Evolutionary conservation across 2,113 vertebrate species (phyloP).

Genomic region (Catharus minimus): DNA sequence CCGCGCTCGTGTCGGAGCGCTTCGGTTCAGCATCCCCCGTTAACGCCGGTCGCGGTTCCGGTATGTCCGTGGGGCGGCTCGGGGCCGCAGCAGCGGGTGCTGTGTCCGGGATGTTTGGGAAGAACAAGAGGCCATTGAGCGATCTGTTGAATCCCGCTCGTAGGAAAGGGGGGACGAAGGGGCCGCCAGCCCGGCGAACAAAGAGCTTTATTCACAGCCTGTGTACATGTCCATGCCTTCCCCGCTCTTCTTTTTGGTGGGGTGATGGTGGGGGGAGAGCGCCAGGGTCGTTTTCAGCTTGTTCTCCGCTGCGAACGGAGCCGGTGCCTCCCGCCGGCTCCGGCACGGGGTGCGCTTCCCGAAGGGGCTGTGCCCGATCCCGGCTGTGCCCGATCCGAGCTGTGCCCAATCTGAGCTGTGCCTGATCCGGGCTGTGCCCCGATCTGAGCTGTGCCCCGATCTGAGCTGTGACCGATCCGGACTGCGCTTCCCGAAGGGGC

Average conservation of each 20-base stretch:
- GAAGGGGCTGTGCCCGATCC: background rate
- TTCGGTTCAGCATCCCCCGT: slow-evolving; percentile 55
- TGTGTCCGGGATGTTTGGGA: slow-evolving; percentile 63
- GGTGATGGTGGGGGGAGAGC: background rate
- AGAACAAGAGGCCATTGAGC: slow-evolving; percentile 78
- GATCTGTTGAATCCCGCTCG: slow-evolving; percentile 64
- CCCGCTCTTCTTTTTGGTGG: slow-evolving; percentile 42
- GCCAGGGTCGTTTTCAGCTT: background rate
- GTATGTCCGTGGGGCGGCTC: slow-evolving; percentile 64
- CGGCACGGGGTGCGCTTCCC: background rate
- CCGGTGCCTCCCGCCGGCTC: background rate
- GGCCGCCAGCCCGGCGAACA: slow-evolving; percentile 72
- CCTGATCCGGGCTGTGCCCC: too few species aligned
- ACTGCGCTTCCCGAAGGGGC: too few species aligned
- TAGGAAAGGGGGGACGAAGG: slow-evolving; percentile 60
- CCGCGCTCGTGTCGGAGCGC: slow-evolving; percentile 44
- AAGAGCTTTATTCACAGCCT: slow-evolving; percentile 77
- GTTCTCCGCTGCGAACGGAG: background rate
- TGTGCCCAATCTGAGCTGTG: too few species aligned
- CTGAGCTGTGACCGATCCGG: too few species aligned
- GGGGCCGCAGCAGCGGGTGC: slow-evolving; percentile 59
- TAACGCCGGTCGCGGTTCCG: slow-evolving; percentile 61
- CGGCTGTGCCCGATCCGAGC: background rate
- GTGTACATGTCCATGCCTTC: slow-evolving; percentile 40
- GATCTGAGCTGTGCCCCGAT: too few species aligned